Evolutionary conservation across 2,888 invertebrate species (phyloP).

Genomic region (Hyalella azteca): DNA sequence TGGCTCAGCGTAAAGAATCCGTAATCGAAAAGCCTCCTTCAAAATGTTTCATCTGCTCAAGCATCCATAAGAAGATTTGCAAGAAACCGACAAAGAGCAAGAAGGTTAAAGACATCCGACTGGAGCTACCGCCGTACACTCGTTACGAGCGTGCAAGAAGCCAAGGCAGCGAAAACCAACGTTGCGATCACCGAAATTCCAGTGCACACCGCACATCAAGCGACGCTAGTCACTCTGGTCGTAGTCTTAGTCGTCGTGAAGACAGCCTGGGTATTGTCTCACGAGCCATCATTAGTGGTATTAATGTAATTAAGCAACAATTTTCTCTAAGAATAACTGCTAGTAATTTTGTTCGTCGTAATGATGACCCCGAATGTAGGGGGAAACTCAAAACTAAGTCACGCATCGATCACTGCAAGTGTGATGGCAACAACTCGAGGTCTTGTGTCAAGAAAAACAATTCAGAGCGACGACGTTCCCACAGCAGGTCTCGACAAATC

Average conservation of each 20-base stretch:
- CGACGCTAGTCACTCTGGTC: not conserved
- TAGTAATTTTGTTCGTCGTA: too few species aligned
- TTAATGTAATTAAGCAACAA: not conserved
- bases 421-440: too few species aligned
- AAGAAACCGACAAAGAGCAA: not conserved
- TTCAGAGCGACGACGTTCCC: too few species aligned
- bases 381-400: too few species aligned
- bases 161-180: not conserved
- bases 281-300: not conserved
- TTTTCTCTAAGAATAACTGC: too few species aligned
- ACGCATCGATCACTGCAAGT: too few species aligned
- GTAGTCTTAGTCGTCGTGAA: not conserved
- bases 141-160: not conserved
- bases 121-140: slow-evolving; percentile 20
- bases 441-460: too few species aligned
- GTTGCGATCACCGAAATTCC: too few species aligned
- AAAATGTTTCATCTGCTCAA: slow-evolving; percentile 7
- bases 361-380: too few species aligned
- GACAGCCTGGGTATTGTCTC: not conserved
- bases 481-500: too few species aligned
- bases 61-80: not conserved
- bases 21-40: not conserved
- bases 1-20: not conserved
- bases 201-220: too few species aligned
- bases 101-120: not conserved